Conservation (phyloP, 2,113 vertebrate species). For the Cyanocitta stelleri region DNA sequence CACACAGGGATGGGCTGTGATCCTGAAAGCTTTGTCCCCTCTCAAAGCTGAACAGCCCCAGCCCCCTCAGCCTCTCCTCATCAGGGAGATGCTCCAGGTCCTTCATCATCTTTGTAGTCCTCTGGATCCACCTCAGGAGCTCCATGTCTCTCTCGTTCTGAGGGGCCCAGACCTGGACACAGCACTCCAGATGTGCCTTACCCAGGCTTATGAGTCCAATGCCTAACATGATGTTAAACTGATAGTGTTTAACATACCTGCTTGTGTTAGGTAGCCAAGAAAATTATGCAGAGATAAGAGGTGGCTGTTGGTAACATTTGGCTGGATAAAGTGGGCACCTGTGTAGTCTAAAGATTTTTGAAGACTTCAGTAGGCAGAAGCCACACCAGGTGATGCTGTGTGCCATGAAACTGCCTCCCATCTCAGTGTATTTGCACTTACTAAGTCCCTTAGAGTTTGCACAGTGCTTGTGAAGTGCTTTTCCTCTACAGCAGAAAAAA, state of each 20-base stretch:
- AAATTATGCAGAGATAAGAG: not conserved
- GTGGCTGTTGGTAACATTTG: rapidly evolving
- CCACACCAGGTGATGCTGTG: not conserved
- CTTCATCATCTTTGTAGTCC: not conserved
- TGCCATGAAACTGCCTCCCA: rapidly evolving
- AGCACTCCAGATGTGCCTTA: not conserved
- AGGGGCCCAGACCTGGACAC: not conserved
- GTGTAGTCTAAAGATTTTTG: not conserved
- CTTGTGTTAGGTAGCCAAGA: not conserved
- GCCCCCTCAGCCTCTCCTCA: no score
- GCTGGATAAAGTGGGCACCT: no score
- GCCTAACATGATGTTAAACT: not conserved
- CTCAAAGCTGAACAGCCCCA: not conserved
- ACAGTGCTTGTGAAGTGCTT: not conserved
- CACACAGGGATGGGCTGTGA: not conserved
- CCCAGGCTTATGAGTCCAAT: not conserved
- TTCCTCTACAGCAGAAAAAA: not conserved
- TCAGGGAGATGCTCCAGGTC: not conserved
- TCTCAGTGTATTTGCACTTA: not conserved
- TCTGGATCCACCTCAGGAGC: rapidly evolving
- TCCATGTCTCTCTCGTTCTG: no score
- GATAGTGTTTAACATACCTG: not conserved
- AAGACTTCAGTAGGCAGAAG: not conserved
- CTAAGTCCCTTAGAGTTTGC: not conserved
- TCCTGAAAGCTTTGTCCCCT: no score